Percentiles rank a stretch among this genome's conserved stretches.
These are phyloP conservation scores for Mantis religiosa DNA, from an alignment of 2,888 invertebrate species.

Conservation along the genomic window DNA sequence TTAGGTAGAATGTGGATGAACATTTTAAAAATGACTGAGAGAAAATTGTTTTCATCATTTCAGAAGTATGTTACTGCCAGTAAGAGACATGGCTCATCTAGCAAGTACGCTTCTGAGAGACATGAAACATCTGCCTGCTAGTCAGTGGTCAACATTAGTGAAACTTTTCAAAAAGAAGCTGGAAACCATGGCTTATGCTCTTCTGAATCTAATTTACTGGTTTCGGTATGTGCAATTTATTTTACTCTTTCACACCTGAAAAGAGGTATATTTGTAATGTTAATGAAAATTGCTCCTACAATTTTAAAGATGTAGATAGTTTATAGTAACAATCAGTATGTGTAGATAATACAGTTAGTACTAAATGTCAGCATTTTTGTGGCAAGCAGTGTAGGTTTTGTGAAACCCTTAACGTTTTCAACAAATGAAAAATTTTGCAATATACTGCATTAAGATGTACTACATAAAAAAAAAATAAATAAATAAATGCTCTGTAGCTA, in stretches of 20 bases:
- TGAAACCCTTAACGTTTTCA: no score
- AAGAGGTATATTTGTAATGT: no score
- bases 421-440: no score
- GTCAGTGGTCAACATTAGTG: conserved; percentile 24
- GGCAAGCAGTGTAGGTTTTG: no score
- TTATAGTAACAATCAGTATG: no score
- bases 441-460: no score
- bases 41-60: conserved; percentile 6
- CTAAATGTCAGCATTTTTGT: no score
- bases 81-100: conserved; percentile 21
- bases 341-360: no score
- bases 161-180: conserved; percentile 24
- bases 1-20: background rate
- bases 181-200: conserved; percentile 9
- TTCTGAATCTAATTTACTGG: conserved; percentile 20
- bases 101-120: conserved; percentile 23
- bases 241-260: background rate
- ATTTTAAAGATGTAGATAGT: no score
- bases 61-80: conserved; percentile 27
- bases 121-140: conserved; percentile 20
- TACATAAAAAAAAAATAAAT: no score
- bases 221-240: conserved; percentile 12
- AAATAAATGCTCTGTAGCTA: no score
- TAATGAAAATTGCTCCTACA: no score
- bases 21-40: background rate